phyloP scores from a whole-genome alignment of 2,797 vertebrate species.

The Loriculus beryllinus region DNA sequence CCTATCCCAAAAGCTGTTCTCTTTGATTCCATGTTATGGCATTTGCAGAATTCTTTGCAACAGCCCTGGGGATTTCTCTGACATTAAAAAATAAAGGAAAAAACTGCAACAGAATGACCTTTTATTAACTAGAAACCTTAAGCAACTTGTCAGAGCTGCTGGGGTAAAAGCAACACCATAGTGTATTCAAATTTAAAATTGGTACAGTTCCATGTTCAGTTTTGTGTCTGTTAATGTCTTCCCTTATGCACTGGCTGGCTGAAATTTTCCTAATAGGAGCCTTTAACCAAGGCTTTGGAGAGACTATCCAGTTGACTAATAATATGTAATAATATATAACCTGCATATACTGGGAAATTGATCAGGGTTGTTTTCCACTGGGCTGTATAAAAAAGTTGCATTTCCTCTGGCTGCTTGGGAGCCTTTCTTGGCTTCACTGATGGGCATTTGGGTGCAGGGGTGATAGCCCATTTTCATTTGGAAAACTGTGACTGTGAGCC shows the following conservation, averaged over 20 bases:
- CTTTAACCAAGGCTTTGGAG: background rate
- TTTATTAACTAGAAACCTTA: conserved; percentile 34
- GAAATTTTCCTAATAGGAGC: background rate
- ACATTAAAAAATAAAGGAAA: conserved; percentile 40
- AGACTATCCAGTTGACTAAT: background rate
- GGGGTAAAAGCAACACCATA: background rate
- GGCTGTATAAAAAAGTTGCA: background rate
- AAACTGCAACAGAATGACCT: conserved; percentile 27
- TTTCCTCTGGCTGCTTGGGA: background rate
- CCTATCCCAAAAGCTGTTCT: background rate
- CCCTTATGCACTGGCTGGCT: background rate
- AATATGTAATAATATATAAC: background rate
- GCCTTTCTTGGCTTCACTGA: background rate
- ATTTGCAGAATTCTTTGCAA: background rate
- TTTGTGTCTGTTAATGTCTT: background rate
- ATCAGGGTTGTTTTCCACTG: background rate
- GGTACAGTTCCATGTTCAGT: background rate
- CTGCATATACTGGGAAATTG: background rate
- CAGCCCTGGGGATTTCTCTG: conserved; percentile 32
- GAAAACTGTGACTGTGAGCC: background rate
- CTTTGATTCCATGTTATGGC: background rate
- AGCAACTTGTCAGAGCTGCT: background rate
- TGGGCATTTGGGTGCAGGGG: background rate
- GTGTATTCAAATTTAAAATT: background rate
- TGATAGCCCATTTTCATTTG: background rate